Evolutionary conservation across 2,888 invertebrate species (phyloP).

Genomic region (Ophion costatus): DNA sequence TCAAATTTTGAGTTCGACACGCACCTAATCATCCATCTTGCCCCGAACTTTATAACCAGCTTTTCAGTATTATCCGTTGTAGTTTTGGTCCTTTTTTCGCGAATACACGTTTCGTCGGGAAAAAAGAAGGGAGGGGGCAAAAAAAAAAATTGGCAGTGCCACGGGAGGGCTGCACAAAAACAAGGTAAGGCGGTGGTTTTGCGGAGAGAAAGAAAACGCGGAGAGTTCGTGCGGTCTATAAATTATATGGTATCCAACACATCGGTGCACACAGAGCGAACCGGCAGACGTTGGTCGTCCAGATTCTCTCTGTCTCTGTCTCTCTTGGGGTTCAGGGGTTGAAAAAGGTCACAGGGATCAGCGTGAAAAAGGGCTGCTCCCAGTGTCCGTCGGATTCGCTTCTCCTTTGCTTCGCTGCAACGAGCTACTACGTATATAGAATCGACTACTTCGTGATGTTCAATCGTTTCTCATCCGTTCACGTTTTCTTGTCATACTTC

Average conservation of each 20-base stretch:
- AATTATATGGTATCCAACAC: conserved; percentile 63
- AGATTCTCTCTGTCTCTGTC: conserved; percentile 25
- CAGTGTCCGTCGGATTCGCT: conserved; percentile 14
- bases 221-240: conserved; percentile 59
- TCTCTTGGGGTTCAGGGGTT: conserved; percentile 45
- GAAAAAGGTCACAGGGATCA: conserved; percentile 57
- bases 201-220: conserved; percentile 49
- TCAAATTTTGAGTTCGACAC: not conserved
- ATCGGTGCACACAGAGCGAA: conserved; percentile 46
- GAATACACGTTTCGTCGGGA: conserved; percentile 28
- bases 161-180: conserved; percentile 45
- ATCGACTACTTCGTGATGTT: conserved; percentile 48
- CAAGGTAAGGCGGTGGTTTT: conserved; percentile 22
- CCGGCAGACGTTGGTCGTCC: conserved; percentile 55
- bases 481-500: conserved; percentile 48
- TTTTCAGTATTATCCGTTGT: conserved; percentile 17
- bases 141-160: conserved; percentile 63
- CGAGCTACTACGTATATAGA: not conserved
- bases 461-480: conserved; percentile 49
- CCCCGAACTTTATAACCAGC: conserved; percentile 12
- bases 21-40: not conserved
- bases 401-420: conserved; percentile 11
- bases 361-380: conserved; percentile 43
- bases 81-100: conserved; percentile 21
- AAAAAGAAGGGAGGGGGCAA: conserved; percentile 9